A percentile compares a stretch with the other conserved stretches of the same genome.
Evolutionary conservation across 2,113 vertebrate species (phyloP).

Genomic region (Gracilinanus agilis): DNA sequence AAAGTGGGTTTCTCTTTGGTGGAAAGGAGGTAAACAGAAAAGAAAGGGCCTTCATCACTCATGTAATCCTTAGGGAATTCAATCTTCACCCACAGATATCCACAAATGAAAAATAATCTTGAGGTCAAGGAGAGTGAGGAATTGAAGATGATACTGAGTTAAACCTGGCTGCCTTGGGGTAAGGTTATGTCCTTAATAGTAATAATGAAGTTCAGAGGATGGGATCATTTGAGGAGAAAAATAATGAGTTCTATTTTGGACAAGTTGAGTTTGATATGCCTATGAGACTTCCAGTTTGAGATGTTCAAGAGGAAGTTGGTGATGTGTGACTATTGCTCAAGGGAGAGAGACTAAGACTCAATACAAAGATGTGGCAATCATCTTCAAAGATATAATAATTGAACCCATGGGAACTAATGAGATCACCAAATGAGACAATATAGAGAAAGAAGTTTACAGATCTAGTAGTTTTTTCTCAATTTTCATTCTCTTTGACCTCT

Average conservation of each 20-base stretch:
- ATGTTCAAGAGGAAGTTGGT: background rate
- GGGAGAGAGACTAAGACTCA: background rate
- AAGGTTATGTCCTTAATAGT: background rate
- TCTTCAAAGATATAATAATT: background rate
- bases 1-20: background rate
- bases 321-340: background rate
- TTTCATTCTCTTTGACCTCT: background rate
- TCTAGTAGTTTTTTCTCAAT: background rate
- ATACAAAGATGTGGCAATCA: slow-evolving; percentile 1
- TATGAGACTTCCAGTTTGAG: background rate
- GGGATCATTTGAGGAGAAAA: background rate
- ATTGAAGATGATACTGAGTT: background rate
- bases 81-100: background rate
- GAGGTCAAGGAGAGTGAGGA: background rate
- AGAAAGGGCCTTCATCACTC: background rate
- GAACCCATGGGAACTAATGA: background rate
- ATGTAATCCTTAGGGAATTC: background rate
- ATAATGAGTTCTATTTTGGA: background rate
- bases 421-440: background rate
- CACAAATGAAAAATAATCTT: background rate
- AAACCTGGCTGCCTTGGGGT: background rate
- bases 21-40: background rate
- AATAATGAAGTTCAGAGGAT: background rate
- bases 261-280: background rate
- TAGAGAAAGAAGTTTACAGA: background rate